Base-by-base conservation (phyloP, 2,888 invertebrate species). In the Sphaeridia pumilis region DNA sequence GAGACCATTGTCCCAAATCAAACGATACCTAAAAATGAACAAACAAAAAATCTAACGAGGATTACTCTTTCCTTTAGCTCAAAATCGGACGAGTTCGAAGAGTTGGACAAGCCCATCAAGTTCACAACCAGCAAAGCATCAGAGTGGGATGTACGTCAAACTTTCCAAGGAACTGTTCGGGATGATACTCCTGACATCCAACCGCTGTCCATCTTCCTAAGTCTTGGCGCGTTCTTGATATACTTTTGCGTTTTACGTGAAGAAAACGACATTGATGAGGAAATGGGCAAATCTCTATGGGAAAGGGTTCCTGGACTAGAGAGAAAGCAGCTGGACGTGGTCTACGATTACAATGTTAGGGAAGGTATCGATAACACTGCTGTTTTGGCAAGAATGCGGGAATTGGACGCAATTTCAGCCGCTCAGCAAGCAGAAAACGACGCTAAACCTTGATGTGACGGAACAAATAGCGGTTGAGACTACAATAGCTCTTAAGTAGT, bases 241-340 rank as follows among this genome's bases (percentile, higher is more conserved):
- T 90, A 92, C 68, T 92, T 92, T 68, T 81, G 79, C 63, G 63
- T 82, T 12, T 65, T 90, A 1, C 74, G 92, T 58, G 87, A 92
- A 72, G 89, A 90, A 69, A 92, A 78, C 70, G 87, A 90, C 68
- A 68, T 89, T 1, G 92, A 93, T 69, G 66, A 70, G 27, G 76
- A 80, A 61, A 73, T 89, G 54, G 69, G 72, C 14, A 76, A 74
- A 61, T 75, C 78, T 38, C 70, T 88, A 17, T 83, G 80, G 69
- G 78, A 82, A 12, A 76, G 81, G 67, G 77, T 87, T 20, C 74
- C 79, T 45, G 82, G 81, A 0, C 68, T 86, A 42, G 84, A 85
- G 68, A 80, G 83, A 67, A 70, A 76, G 45, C 82, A 84, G 66
- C 68, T 86, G 1, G 68, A 75, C 34, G 70, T 76, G 44, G 72